These are phyloP conservation scores for Dendrolimus punctatus DNA, from an alignment of 1,140 invertebrate genomes.

Conservation along the genomic window DNA sequence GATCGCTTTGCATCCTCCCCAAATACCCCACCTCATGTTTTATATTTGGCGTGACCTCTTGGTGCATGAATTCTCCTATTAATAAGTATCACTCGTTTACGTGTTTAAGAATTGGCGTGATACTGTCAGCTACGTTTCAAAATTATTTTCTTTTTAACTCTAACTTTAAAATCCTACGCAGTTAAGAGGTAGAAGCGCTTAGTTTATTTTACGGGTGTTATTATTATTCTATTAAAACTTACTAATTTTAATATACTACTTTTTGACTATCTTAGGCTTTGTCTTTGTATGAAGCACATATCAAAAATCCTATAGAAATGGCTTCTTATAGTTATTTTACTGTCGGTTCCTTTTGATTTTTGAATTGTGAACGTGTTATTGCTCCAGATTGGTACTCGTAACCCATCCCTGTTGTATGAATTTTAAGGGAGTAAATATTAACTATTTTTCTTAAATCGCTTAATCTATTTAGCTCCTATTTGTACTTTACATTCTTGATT, in stretches of 20 bases:
- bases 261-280: slow-evolving; percentile 49
- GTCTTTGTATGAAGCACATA: slow-evolving; percentile 33
- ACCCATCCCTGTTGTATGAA: slow-evolving; percentile 21
- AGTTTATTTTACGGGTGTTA: slow-evolving; percentile 33
- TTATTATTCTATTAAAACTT: slow-evolving; percentile 11
- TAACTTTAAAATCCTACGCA: slow-evolving; percentile 39
- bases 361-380: slow-evolving; percentile 27
- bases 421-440: slow-evolving; percentile 18
- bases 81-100: slow-evolving; percentile 18
- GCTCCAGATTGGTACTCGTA: slow-evolving; percentile 9
- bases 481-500: slow-evolving; percentile 12
- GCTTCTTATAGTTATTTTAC: slow-evolving; percentile 51
- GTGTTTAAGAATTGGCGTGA: slow-evolving; percentile 28
- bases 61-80: slow-evolving; percentile 57
- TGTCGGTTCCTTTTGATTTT: slow-evolving; percentile 26
- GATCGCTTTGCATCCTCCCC: slow-evolving; percentile 69
- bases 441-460: slow-evolving; percentile 21
- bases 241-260: slow-evolving; percentile 20
- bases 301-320: slow-evolving; percentile 37
- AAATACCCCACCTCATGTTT: slow-evolving; percentile 30
- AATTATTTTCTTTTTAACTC: slow-evolving; percentile 26
- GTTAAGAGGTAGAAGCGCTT: slow-evolving; percentile 53
- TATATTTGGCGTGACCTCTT: slow-evolving; percentile 70
- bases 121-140: slow-evolving; percentile 29
- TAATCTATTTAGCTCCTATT: slow-evolving; percentile 16